Percentiles rank a stretch among this genome's conserved stretches.
phyloP scores from a whole-genome alignment of 2,113 vertebrate species.

The Tursiops truncatus region DNA sequence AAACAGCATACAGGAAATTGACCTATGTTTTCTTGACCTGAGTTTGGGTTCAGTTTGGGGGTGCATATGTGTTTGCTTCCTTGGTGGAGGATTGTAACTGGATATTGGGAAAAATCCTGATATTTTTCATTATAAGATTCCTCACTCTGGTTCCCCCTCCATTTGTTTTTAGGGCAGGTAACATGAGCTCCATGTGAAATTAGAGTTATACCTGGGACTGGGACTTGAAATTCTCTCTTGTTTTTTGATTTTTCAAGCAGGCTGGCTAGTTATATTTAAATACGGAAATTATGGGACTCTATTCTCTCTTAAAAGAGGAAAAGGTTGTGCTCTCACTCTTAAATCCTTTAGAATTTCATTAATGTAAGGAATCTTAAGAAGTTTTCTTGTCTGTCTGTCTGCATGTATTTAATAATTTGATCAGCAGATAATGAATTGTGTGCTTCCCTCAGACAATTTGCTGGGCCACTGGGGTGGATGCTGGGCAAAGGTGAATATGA shows the following conservation, averaged over 20 bases:
- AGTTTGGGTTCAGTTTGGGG: background rate
- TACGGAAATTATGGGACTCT: background rate
- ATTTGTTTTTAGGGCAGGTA: background rate
- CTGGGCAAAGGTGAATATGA: background rate
- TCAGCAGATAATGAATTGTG: background rate
- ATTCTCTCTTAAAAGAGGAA: background rate
- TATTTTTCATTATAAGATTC: background rate
- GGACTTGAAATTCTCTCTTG: background rate
- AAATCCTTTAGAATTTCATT: background rate
- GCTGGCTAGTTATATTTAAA: background rate
- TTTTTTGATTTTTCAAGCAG: background rate
- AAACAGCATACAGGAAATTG: background rate
- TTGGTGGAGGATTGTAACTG: background rate
- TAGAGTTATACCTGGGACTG: background rate
- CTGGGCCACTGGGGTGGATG: background rate
- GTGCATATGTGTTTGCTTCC: background rate
- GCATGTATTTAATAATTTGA: constrained; percentile 26
- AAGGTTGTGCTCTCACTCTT: background rate
- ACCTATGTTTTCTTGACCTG: constrained; percentile 8
- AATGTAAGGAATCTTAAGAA: background rate
- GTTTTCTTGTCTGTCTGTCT: background rate
- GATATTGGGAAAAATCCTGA: background rate
- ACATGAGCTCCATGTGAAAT: background rate
- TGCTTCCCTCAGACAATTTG: background rate
- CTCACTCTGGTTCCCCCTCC: background rate